These are phyloP conservation scores for Mactra quadrangularis DNA, from an alignment of 1,140 invertebrate species.

Conservation along the genomic window DNA sequence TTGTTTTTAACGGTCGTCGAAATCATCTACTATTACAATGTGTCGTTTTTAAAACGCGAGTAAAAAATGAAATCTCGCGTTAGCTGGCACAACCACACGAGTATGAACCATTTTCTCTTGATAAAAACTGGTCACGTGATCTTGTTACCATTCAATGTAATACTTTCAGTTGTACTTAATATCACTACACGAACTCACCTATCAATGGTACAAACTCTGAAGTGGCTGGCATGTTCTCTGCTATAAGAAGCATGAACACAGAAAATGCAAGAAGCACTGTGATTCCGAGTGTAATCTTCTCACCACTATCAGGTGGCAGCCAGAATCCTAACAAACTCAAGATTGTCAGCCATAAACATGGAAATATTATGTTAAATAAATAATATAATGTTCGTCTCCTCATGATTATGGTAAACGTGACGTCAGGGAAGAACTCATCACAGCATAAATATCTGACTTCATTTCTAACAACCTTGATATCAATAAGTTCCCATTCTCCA, in stretches of 20 bases:
- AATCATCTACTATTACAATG: too few relatives aligned
- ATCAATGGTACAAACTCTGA: conserved; percentile 87
- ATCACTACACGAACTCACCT: too few relatives aligned
- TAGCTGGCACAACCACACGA: too few relatives aligned
- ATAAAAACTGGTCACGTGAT: too few relatives aligned
- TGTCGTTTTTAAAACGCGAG: too few relatives aligned
- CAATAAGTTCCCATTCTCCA: conserved; percentile 86
- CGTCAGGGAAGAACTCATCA: conserved; percentile 86
- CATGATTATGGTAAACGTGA: conserved; percentile 87
- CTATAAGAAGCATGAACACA: conserved; percentile 87
- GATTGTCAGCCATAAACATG: conserved; percentile 86
- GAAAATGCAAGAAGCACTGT: conserved; percentile 87
- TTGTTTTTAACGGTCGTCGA: too few relatives aligned
- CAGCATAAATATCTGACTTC: conserved; percentile 86
- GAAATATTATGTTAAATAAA: conserved; percentile 86
- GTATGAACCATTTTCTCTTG: too few relatives aligned
- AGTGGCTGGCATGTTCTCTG: conserved; percentile 87
- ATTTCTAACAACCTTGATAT: conserved; percentile 84
- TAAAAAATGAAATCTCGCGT: too few relatives aligned
- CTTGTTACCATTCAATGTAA: too few relatives aligned
- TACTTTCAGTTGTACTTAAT: too few relatives aligned
- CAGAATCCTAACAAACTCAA: conserved; percentile 86
- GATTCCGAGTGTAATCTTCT: conserved; percentile 86
- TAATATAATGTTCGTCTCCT: conserved; percentile 82
- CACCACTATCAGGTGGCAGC: conserved; percentile 86